phyloP scores from a whole-genome alignment of 2,113 vertebrate genomes.

The Esox niger region DNA sequence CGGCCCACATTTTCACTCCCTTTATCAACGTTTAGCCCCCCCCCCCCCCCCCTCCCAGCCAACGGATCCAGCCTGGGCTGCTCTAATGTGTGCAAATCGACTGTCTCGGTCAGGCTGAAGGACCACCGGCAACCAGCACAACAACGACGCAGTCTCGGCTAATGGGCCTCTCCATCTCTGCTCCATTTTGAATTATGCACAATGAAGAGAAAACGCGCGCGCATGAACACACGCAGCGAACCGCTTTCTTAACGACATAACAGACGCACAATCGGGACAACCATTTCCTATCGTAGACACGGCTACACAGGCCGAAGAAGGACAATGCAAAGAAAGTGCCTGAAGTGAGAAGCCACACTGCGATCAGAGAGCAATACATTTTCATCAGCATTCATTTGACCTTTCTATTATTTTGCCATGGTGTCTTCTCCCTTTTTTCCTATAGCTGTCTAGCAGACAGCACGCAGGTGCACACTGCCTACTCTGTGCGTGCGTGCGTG shows the following conservation, averaged over 20 bases:
- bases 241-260: not conserved
- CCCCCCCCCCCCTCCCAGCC: constrained; percentile 19
- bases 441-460: constrained; percentile 1
- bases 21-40: constrained; percentile 22
- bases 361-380: not conserved
- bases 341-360: not conserved
- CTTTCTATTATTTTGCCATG: not conserved
- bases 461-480: not conserved
- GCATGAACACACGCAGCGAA: not conserved
- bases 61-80: not conserved
- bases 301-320: not conserved
- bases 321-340: not conserved
- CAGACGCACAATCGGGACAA: not conserved
- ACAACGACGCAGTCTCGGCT: not conserved
- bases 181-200: constrained; percentile 11
- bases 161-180: constrained; percentile 3
- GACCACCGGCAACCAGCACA: constrained; percentile 5
- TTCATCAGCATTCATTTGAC: not conserved
- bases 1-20: constrained; percentile 40
- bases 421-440: constrained; percentile 7
- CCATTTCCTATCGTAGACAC: not conserved
- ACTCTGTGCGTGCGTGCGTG: not conserved
- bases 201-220: not conserved
- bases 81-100: constrained; percentile 24
- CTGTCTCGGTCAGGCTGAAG: not conserved